A percentile compares a stretch with the other conserved stretches of the same genome.
Conservation (phyloP, 1,140 invertebrate genomes). For the Apolygus lucorum region DNA sequence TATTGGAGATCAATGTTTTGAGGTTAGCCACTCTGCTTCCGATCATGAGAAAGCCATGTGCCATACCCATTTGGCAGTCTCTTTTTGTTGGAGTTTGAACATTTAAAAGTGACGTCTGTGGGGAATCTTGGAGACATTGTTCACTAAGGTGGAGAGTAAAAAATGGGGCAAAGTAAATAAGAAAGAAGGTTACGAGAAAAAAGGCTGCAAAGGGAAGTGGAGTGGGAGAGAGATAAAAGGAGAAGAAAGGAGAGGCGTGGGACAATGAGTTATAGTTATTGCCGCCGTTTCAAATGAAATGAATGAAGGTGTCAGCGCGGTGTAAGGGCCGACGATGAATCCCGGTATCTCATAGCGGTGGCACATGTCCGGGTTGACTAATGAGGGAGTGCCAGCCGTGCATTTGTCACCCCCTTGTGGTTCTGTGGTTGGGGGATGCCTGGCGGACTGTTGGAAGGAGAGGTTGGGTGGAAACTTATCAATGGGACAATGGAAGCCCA, state of each 20-base stretch:
- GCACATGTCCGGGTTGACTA: conserved; percentile 7
- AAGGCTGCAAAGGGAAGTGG: too few relatives aligned
- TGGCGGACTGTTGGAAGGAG: background rate
- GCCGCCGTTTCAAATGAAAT: conserved; percentile 14
- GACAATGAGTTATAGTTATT: conserved; percentile 15
- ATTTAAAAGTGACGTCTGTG: too few relatives aligned
- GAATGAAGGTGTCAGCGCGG: conserved; percentile 14
- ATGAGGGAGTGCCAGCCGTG: conserved; percentile 7
- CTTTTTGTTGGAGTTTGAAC: too few relatives aligned
- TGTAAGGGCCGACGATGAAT: conserved; percentile 13
- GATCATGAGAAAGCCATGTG: too few relatives aligned
- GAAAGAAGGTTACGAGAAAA: background rate
- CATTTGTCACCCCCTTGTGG: background rate
- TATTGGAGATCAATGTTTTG: too few relatives aligned
- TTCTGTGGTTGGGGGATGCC: background rate
- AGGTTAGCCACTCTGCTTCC: too few relatives aligned
- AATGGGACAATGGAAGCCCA: conserved; percentile 7
- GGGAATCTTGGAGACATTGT: too few relatives aligned
- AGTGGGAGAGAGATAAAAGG: background rate
- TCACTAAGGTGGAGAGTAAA: too few relatives aligned
- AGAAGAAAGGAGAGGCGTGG: background rate
- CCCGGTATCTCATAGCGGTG: conserved; percentile 14
- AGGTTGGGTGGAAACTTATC: background rate
- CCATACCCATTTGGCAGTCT: too few relatives aligned
- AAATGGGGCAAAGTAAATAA: background rate